phyloP scores from a whole-genome alignment of 2,113 vertebrate species.

The rat (Rattus norvegicus) region GRCr8 NC_086037.1:67352001-67352500 shows the following conservation, averaged over 20 bases:
- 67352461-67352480: background rate
- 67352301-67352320: background rate
- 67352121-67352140: no score
- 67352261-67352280: background rate
- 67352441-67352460: background rate
- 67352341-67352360: rapidly evolving
- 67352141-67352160: no score
- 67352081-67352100: no score
- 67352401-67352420: background rate
- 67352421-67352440: background rate
- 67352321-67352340: background rate
- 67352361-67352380: no score
- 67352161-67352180: no score
- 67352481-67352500: background rate
- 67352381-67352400: rapidly evolving
- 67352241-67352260: no score
- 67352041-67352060: background rate
- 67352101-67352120: no score
- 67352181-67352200: no score
- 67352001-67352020: background rate
- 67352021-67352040: background rate
- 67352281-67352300: background rate
- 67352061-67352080: no score
- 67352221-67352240: no score
- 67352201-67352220: no score